phyloP scores from a whole-genome alignment of 2,113 vertebrate genomes.

The Apteryx mantelli region DNA sequence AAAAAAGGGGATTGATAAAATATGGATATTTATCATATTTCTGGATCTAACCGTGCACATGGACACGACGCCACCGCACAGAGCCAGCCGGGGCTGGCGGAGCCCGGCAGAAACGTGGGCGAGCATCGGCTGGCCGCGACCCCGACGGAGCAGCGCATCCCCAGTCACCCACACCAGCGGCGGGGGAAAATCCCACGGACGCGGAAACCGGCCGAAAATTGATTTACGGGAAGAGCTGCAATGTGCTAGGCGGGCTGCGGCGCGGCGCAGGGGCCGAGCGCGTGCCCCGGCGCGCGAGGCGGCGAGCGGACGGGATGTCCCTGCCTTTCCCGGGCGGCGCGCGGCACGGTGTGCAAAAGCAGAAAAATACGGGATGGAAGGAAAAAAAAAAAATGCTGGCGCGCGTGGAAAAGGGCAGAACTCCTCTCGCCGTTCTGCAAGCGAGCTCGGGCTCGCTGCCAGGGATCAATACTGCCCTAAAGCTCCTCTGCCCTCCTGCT shows the following conservation, averaged over 20 bases:
- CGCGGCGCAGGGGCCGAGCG: too few species aligned
- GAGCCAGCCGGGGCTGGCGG: neutral
- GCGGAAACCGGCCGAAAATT: neutral
- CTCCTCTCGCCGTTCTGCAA: neutral
- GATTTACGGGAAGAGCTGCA: neutral
- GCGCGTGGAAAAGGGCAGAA: too few species aligned
- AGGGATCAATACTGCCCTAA: neutral
- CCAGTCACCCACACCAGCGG: neutral
- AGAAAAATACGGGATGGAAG: neutral
- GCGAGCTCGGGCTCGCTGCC: neutral
- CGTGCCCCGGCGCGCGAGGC: too few species aligned
- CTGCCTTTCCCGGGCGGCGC: too few species aligned
- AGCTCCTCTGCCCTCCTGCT: neutral
- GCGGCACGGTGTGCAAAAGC: neutral
- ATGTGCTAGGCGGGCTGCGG: neutral
- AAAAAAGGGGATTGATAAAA: neutral
- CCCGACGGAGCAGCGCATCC: too few species aligned
- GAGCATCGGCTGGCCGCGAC: neutral
- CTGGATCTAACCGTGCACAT: neutral
- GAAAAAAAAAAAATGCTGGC: too few species aligned
- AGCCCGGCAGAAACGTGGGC: neutral
- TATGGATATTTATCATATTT: neutral
- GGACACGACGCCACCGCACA: neutral
- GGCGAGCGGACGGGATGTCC: too few species aligned
- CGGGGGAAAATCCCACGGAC: neutral